A percentile compares a stretch with the other conserved stretches of the same genome.
phyloP scores from a whole-genome alignment of 2,888 invertebrate species.

The Boloria selene region DNA sequence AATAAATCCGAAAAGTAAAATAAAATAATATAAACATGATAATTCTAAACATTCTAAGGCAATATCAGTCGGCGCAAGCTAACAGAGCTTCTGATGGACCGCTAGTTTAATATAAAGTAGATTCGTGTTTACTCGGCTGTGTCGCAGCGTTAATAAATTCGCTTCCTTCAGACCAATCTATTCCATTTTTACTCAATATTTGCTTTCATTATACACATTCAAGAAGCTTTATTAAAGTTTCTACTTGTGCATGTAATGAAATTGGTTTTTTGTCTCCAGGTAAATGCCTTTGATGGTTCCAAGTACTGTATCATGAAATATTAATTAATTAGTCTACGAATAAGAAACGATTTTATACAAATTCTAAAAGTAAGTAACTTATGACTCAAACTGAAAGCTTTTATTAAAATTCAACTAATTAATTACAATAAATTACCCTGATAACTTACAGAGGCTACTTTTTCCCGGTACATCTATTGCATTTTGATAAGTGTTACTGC shows the following conservation, averaged over 20 bases:
- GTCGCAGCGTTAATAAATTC: constrained; percentile 72
- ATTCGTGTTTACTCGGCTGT: constrained; percentile 68
- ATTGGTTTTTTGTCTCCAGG: constrained; percentile 37
- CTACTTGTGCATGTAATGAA: constrained; percentile 38
- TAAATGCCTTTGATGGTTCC: constrained; percentile 37
- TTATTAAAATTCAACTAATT: too few relatives aligned
- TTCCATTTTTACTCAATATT: constrained; percentile 62
- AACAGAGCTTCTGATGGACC: constrained; percentile 64
- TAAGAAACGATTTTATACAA: too few relatives aligned
- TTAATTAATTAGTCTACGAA: neutral
- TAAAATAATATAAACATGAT: neutral
- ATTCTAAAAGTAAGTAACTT: too few relatives aligned
- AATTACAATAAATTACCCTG: too few relatives aligned
- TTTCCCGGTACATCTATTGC: too few relatives aligned
- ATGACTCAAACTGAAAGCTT: too few relatives aligned
- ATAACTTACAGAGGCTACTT: too few relatives aligned
- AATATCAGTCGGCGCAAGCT: constrained; percentile 48
- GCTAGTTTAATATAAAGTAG: constrained; percentile 73
- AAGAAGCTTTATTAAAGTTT: constrained; percentile 47
- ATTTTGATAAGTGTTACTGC: too few relatives aligned
- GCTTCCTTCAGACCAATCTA: constrained; percentile 56
- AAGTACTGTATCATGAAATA: constrained; percentile 8
- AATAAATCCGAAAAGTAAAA: neutral
- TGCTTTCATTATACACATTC: constrained; percentile 54
- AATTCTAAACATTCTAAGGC: constrained; percentile 40